Base-by-base conservation (phyloP, 1,140 invertebrate species). In the Anastrepha obliqua region DNA sequence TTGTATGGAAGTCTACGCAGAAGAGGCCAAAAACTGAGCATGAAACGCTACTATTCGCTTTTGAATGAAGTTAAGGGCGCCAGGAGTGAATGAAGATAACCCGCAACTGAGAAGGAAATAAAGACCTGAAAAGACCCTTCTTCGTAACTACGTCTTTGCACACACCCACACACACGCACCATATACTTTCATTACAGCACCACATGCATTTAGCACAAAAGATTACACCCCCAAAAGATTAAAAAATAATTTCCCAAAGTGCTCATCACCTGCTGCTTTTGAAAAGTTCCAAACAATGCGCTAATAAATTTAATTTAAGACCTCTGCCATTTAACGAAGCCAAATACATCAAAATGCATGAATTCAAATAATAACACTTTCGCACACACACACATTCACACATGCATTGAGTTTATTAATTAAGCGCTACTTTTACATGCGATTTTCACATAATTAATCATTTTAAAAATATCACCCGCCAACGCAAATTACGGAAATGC, bases 361-460 rank as follows among this genome's bases (percentile, higher is more conserved):
- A 44, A 70, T 70, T 9, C 67, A 15, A 8, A 4, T 0, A 47
- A 74, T 15, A 44, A 42, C 67, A 39, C 17, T 13, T 11, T 62
- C 17, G n/a, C 17, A 55, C 15, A 42, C 47, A 51, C 47, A 20
- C 55, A 13, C 60, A 5, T 62, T 15, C n/a, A 8, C 15, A 55
- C 51, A 55, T 62, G 15, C 6, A 11, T 42, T 55, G 17, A 11
- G n/a, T 20, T 81, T 81, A 81, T 55, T 81, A 55, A 81, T 81
- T 81, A 81, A 55, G 7, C 47, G 17, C 74, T 51, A 81, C 74
- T 55, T 81, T 81, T 55, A 29, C 74, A 81, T 81, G 74, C 74
- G 74, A 55, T 81, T 81, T 81, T 81, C 74, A 51, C 74, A 81
- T 81, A 81, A 29, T 81, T 81, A 81, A 58, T 81, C 74, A 81